These are phyloP conservation scores for Ormyrus pomaceus DNA, from an alignment of 2,888 invertebrate genomes.

Conservation along the genomic window DNA sequence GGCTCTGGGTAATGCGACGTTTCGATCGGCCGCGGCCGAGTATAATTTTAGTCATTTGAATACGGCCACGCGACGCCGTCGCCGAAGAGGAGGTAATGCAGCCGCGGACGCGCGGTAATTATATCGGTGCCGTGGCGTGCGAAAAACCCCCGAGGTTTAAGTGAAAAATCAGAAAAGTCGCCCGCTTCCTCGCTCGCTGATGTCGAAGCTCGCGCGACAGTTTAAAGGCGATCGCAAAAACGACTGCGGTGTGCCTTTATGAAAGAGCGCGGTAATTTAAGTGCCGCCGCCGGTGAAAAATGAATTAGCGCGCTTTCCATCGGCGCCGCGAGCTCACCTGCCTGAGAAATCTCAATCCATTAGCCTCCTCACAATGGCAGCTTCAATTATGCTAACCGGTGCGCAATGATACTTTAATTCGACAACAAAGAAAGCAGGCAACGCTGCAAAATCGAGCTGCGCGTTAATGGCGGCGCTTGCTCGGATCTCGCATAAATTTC, in stretches of 20 bases:
- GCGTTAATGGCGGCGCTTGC: neutral
- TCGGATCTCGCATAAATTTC: neutral
- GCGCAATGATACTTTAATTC: neutral
- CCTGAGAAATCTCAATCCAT: too few relatives aligned
- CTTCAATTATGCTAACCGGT: neutral
- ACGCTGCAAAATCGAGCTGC: neutral
- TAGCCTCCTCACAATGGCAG: neutral
- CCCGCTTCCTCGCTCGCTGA: neutral
- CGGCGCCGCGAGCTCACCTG: too few relatives aligned
- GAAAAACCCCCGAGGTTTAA: slow-evolving; percentile 16
- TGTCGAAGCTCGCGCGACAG: neutral
- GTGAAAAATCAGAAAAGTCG: slow-evolving; percentile 37
- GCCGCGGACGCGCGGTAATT: slow-evolving; percentile 52
- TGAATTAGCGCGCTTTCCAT: too few relatives aligned
- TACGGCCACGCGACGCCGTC: slow-evolving; percentile 55
- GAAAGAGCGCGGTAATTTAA: too few relatives aligned
- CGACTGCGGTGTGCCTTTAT: too few relatives aligned
- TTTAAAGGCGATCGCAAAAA: neutral
- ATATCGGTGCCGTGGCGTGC: slow-evolving; percentile 31
- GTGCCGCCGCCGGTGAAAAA: too few relatives aligned
- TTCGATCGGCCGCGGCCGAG: slow-evolving; percentile 28
- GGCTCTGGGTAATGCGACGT: neutral
- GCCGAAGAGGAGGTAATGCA: slow-evolving; percentile 50
- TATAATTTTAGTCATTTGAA: slow-evolving; percentile 63
- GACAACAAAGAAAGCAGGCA: neutral